These are phyloP conservation scores for Setophaga coronata DNA, from an alignment of 2,113 vertebrate species.

Conservation along the genomic window DNA sequence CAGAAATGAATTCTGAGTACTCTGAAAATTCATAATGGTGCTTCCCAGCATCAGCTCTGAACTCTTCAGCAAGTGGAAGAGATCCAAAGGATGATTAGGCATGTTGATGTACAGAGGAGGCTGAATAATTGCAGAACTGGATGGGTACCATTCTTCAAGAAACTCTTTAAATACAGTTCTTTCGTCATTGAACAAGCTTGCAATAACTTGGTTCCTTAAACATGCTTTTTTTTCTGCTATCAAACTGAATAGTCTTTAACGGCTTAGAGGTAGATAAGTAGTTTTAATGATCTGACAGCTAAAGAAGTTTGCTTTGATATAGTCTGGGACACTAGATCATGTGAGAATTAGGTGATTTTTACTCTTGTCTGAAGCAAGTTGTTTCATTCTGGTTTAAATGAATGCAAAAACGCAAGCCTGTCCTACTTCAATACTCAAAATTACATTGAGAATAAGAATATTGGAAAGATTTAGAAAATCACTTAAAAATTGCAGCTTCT, in stretches of 20 bases:
- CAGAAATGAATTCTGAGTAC: not conserved
- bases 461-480: not conserved
- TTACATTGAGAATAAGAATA: not conserved
- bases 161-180: not conserved
- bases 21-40: not conserved
- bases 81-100: constrained; percentile 8
- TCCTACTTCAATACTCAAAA: not conserved
- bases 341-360: not conserved
- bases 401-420: not conserved
- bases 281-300: not conserved
- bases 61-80: not conserved
- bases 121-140: not conserved
- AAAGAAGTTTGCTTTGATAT: not conserved
- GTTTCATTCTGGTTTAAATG: not conserved
- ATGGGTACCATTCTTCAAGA: not conserved
- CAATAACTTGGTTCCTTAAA: not conserved
- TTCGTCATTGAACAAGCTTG: not conserved
- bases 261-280: not conserved
- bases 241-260: not conserved
- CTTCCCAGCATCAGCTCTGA: not conserved
- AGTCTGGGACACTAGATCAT: not conserved
- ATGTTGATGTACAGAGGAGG: not conserved
- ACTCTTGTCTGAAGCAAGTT: not conserved
- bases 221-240: not conserved
- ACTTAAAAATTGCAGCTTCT: not conserved